phyloP scores from a whole-genome alignment of 2,888 invertebrate genomes.

The Cephus nigrinus region DNA sequence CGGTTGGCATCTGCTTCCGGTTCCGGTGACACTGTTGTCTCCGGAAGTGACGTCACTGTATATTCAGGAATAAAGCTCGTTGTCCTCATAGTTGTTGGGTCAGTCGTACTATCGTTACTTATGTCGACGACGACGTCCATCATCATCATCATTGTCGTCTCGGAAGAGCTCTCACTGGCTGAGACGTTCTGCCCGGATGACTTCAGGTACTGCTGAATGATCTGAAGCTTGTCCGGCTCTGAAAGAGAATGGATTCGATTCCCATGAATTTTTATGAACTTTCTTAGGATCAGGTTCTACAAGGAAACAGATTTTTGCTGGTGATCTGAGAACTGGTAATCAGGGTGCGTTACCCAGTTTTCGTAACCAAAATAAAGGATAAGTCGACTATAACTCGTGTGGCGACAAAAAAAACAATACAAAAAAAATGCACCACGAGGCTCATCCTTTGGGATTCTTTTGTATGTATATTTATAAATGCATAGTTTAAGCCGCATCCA shows the following conservation, averaged over 20 bases:
- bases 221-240: constrained; percentile 62
- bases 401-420: neutral
- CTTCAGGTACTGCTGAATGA: constrained; percentile 61
- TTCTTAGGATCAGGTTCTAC: neutral
- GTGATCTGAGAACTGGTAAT: neutral
- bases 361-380: too few relatives aligned
- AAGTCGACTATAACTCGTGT: too few relatives aligned
- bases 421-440: neutral
- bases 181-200: constrained; percentile 44
- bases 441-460: neutral
- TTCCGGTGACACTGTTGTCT: constrained; percentile 7
- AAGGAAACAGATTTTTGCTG: neutral
- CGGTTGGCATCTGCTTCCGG: constrained; percentile 11
- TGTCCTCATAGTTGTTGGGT: constrained; percentile 12
- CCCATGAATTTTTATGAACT: neutral
- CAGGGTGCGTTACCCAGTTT: too few relatives aligned
- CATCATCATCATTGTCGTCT: constrained; percentile 16
- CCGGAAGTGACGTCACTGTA: constrained; percentile 25
- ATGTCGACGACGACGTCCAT: constrained; percentile 18
- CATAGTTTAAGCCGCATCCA: too few relatives aligned
- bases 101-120: constrained; percentile 3
- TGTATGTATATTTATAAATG: neutral
- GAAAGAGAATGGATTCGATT: constrained; percentile 18
- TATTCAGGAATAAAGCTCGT: constrained; percentile 12
- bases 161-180: neutral